Percentiles rank a stretch among this genome's conserved stretches.
Evolutionary conservation across 2,113 vertebrate genomes (phyloP).

Genomic region (Macheiramphus alcinus): DNA sequence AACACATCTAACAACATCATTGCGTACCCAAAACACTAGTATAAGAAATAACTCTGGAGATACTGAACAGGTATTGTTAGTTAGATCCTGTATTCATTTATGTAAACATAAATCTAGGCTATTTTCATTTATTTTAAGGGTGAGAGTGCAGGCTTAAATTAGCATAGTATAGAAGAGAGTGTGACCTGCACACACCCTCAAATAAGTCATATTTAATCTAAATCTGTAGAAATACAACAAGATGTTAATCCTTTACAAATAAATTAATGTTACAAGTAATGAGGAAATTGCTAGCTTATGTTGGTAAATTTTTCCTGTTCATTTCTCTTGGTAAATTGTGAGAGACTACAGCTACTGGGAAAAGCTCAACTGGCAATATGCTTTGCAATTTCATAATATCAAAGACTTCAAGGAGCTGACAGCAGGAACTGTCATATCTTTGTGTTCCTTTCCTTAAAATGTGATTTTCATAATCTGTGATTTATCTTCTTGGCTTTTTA

Average conservation of each 20-base stretch:
- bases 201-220: background rate
- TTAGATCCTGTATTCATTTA: background rate
- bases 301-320: background rate
- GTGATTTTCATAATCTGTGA: background rate
- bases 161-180: background rate
- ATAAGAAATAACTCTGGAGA: background rate
- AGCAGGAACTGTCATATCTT: background rate
- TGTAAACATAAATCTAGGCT: background rate
- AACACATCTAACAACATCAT: background rate
- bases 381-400: background rate
- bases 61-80: background rate
- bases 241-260: background rate
- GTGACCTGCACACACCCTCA: background rate
- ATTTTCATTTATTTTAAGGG: background rate
- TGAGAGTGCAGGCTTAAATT: background rate
- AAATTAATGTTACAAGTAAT: background rate
- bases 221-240: background rate
- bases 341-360: background rate
- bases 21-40: background rate
- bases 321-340: background rate
- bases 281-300: background rate
- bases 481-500: background rate
- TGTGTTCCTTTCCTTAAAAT: background rate
- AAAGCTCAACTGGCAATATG: background rate
- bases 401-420: background rate